phyloP scores from a whole-genome alignment of 2,888 invertebrate genomes.

The Aethes cnicana region DNA sequence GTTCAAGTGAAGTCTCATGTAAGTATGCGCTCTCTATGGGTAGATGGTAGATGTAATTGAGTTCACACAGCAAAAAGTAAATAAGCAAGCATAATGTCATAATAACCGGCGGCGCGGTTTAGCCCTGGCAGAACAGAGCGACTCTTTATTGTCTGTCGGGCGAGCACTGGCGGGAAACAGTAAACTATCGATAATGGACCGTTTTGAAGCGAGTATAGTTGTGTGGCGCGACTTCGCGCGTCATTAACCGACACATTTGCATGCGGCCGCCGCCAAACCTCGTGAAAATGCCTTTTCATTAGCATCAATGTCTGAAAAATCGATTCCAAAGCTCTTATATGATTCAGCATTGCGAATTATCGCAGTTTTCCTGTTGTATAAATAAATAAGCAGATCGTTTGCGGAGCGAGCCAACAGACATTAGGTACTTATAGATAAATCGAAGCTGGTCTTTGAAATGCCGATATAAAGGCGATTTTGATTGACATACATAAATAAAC shows the following conservation, averaged over 20 bases:
- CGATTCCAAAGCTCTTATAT: conserved; percentile 57
- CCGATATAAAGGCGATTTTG: conserved; percentile 10
- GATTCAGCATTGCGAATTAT: conserved; percentile 36
- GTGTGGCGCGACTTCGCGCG: conserved; percentile 66
- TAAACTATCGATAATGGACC: conserved; percentile 45
- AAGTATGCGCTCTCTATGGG: too few species aligned
- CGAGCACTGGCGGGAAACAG: conserved; percentile 29
- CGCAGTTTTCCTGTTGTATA: conserved; percentile 16
- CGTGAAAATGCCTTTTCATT: conserved; percentile 81
- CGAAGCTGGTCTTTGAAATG: background rate
- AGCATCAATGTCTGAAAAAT: conserved; percentile 77
- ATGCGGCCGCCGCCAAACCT: conserved; percentile 77
- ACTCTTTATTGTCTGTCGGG: conserved; percentile 19
- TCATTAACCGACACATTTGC: conserved; percentile 75
- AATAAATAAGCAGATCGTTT: conserved; percentile 9
- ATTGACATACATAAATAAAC: conserved; percentile 28
- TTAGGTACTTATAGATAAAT: conserved; percentile 20
- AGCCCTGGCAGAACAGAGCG: conserved; percentile 20
- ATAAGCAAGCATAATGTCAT: conserved; percentile 24
- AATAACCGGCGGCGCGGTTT: conserved; percentile 23
- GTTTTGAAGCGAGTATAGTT: conserved; percentile 47
- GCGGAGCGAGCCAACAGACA: background rate
- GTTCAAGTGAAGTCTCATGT: too few species aligned
- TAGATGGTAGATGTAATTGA: too few species aligned
- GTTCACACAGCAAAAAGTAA: conserved; percentile 11